phyloP scores from a whole-genome alignment of 2,113 vertebrate genomes.

The Ochotona curzoniae region DNA sequence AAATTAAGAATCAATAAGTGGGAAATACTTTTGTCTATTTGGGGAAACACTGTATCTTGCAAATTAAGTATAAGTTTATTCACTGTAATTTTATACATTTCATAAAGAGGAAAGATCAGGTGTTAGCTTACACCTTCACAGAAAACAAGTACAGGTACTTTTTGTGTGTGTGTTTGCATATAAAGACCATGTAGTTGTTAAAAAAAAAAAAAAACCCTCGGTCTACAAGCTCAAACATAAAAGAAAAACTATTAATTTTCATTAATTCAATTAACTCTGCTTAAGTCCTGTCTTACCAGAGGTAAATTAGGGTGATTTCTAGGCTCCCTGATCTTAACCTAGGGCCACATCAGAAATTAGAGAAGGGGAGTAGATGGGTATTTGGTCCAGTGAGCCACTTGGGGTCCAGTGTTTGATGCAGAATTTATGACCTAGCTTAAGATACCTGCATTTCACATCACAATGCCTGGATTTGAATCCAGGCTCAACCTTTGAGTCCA shows the following conservation, averaged over 20 bases:
- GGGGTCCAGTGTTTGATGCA: no score
- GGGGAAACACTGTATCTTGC: background rate
- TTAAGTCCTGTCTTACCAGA: background rate
- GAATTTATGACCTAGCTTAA: no score
- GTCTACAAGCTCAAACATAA: background rate
- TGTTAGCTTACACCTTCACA: background rate
- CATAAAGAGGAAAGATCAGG: background rate
- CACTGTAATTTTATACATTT: background rate
- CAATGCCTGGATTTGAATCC: no score
- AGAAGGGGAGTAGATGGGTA: background rate
- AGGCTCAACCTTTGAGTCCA: no score
- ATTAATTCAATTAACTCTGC: background rate
- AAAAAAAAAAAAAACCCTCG: background rate
- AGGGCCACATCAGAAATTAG: background rate
- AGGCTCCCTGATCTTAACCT: background rate
- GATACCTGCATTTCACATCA: no score
- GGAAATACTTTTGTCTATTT: background rate
- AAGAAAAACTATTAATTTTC: background rate
- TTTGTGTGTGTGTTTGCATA: background rate
- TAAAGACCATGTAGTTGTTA: conserved; percentile 9
- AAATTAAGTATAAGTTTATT: conserved; percentile 26
- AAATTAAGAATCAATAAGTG: background rate
- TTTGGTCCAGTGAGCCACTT: no score
- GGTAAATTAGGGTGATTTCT: background rate
- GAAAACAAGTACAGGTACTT: background rate